These are phyloP conservation scores for Megathymus violae DNA, from an alignment of 1,140 invertebrate genomes.

Conservation along the genomic window DNA sequence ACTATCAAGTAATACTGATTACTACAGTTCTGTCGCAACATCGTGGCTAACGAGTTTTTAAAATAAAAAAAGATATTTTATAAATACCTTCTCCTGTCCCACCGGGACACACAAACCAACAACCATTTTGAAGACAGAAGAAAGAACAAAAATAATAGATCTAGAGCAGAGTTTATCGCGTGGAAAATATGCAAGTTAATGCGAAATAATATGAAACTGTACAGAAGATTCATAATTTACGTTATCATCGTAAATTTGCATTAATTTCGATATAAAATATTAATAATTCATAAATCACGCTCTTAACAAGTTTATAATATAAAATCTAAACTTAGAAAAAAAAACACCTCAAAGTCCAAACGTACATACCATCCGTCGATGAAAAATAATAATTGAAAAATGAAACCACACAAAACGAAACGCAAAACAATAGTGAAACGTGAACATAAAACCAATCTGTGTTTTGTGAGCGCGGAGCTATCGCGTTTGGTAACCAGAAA, in stretches of 20 bases:
- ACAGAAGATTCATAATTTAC: too few relatives aligned
- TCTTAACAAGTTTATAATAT: too few relatives aligned
- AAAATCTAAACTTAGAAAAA: too few relatives aligned
- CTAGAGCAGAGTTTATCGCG: background rate
- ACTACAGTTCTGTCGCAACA: background rate
- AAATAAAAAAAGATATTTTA: background rate
- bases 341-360: too few relatives aligned
- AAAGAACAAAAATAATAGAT: background rate
- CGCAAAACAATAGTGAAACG: background rate
- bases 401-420: constrained; percentile 5
- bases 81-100: constrained; percentile 13
- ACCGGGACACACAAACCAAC: background rate
- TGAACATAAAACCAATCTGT: constrained; percentile 1
- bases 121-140: constrained; percentile 1
- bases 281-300: too few relatives aligned
- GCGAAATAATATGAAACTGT: too few relatives aligned
- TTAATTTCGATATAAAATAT: background rate
- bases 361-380: too few relatives aligned
- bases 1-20: too few relatives aligned
- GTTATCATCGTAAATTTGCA: too few relatives aligned
- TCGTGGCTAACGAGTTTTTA: background rate
- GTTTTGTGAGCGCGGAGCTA: constrained; percentile 6
- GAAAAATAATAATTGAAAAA: background rate
- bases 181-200: background rate
- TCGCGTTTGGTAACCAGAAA: too few relatives aligned